phyloP scores from a whole-genome alignment of 2,797 vertebrate genomes.

The Zenarchopterus dispar region DNA sequence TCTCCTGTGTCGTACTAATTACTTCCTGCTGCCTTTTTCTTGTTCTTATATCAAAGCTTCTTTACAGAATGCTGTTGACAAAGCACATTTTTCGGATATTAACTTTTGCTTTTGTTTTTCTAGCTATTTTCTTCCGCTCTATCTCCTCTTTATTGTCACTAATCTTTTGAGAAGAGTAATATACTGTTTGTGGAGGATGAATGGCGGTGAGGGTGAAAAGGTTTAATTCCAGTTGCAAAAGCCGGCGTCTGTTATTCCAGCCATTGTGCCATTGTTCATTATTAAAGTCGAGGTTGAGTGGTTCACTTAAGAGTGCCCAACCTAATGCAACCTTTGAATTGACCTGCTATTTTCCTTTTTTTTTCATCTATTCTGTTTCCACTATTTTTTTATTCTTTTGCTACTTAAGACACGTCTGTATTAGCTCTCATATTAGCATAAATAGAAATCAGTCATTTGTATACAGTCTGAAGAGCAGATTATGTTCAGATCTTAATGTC shows the following conservation, averaged over 20 bases:
- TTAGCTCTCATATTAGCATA: no score
- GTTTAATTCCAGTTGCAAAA: no score
- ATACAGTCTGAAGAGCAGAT: no score
- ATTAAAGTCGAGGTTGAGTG: background rate
- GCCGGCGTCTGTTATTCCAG: no score
- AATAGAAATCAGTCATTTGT: no score
- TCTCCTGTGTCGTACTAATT: conserved; percentile 61
- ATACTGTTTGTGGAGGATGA: no score
- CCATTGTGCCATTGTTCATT: background rate
- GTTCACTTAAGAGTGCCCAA: background rate
- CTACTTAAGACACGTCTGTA: no score
- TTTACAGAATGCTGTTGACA: background rate
- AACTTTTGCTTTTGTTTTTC: conserved; percentile 44
- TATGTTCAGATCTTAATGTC: no score
- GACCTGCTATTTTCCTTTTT: background rate
- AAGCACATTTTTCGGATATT: conserved; percentile 32
- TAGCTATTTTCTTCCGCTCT: conserved; percentile 33
- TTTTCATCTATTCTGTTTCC: background rate
- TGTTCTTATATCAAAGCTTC: conserved; percentile 36
- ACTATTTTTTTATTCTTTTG: no score
- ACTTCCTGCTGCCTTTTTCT: conserved; percentile 52
- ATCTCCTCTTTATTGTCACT: conserved; percentile 13
- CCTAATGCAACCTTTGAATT: background rate
- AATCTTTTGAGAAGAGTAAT: conserved; percentile 5
- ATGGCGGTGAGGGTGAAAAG: no score